Percentiles rank a stretch among this genome's conserved stretches.
Conservation (phyloP, 2,113 vertebrate species). For the Thalassarche chlororhynchos region DNA sequence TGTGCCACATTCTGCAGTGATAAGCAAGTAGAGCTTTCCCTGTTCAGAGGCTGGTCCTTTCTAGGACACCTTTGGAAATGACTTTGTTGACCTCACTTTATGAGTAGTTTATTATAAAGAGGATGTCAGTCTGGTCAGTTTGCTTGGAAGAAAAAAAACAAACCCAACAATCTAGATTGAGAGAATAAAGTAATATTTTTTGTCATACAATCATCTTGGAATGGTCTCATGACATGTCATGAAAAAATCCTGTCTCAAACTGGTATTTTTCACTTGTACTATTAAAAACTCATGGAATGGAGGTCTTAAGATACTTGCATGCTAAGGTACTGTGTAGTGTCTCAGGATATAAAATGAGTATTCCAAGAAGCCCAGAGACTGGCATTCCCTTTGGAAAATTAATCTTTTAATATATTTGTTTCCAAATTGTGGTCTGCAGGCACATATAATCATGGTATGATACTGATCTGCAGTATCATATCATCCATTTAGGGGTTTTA, state of each 20-base stretch:
- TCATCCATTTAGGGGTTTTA: constrained; percentile 18
- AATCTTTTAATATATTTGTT: constrained; percentile 11
- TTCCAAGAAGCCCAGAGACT: not conserved
- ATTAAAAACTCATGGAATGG: not conserved
- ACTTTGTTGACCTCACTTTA: not conserved
- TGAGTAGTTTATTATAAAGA: not conserved
- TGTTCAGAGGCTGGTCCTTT: not conserved
- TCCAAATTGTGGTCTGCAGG: constrained; percentile 22
- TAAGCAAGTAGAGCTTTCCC: not conserved
- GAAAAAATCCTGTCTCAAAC: not conserved
- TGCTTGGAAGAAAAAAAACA: not conserved
- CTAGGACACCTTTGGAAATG: not conserved
- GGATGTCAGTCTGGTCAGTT: not conserved
- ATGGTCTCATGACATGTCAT: not conserved
- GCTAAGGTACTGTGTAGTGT: not conserved
- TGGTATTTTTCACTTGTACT: not conserved
- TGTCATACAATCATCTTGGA: not conserved
- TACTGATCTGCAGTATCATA: constrained; percentile 20
- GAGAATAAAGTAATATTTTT: not conserved
- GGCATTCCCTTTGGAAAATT: constrained; percentile 6
- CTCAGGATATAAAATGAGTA: not conserved
- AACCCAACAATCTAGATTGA: not conserved
- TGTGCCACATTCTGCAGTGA: not conserved
- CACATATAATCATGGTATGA: not conserved
- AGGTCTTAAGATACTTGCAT: not conserved